Evolutionary conservation across 2,797 vertebrate genomes (phyloP).

Genomic region (Arnoldichthys spilopterus): DNA sequence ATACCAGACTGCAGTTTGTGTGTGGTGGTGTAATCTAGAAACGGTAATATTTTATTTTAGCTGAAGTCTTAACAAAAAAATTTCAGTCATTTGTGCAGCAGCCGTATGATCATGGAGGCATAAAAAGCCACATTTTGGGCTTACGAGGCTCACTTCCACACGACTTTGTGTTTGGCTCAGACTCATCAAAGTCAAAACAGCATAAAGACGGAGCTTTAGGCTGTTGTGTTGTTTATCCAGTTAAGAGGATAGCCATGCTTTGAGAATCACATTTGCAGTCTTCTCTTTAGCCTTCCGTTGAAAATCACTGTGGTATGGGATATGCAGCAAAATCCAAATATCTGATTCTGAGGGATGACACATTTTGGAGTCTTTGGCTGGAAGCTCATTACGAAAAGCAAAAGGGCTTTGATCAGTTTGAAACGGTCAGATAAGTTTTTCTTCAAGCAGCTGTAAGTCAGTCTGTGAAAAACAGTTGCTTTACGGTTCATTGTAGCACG

Average conservation of each 20-base stretch:
- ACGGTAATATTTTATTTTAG: neutral
- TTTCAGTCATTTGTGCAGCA: too few relatives aligned
- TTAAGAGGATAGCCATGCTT: neutral
- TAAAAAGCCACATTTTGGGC: neutral
- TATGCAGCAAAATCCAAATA: neutral
- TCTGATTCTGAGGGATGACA: neutral
- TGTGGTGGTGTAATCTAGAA: neutral
- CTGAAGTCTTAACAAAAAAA: too few relatives aligned
- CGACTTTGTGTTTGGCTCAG: neutral
- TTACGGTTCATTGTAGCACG: slow-evolving; percentile 16
- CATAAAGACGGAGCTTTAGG: neutral
- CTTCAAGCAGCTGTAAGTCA: neutral
- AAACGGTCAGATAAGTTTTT: slow-evolving; percentile 2
- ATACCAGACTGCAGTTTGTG: neutral
- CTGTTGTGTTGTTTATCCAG: neutral
- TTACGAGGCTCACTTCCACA: neutral
- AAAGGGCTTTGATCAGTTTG: slow-evolving; percentile 5
- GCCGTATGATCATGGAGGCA: neutral
- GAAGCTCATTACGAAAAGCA: neutral
- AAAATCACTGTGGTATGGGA: neutral
- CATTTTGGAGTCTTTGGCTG: neutral
- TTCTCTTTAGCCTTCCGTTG: neutral
- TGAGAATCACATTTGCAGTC: neutral
- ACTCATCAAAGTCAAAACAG: neutral
- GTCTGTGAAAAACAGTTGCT: neutral